Percentiles rank a stretch among this genome's conserved stretches.
Evolutionary conservation across 2,888 invertebrate genomes (phyloP).

Genomic region (Melieria omissa): DNA sequence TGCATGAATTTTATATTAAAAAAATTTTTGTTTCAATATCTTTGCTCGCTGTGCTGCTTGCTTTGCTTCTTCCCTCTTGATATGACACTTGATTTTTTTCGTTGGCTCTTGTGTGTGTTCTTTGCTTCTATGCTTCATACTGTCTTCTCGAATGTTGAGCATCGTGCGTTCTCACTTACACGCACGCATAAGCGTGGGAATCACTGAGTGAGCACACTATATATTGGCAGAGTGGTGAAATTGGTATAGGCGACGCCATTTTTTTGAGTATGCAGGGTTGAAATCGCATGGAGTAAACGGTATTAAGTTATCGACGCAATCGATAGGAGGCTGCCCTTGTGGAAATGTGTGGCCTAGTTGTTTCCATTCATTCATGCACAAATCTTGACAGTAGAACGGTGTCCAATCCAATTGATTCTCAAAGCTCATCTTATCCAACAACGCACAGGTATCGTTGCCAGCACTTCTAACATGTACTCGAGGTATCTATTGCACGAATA

Average conservation of each 20-base stretch:
- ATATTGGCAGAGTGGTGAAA: constrained; percentile 13
- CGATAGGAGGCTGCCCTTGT: too few species aligned
- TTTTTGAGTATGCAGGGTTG: constrained; percentile 15
- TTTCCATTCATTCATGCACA: too few species aligned
- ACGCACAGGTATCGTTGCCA: too few species aligned
- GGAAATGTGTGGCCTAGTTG: too few species aligned
- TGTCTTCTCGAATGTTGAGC: not conserved
- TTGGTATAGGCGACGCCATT: constrained; percentile 8
- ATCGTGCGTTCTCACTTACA: not conserved
- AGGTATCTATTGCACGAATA: too few species aligned
- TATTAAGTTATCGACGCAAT: too few species aligned
- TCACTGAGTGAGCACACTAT: not conserved
- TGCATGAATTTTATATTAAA: constrained; percentile 11
- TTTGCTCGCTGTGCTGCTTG: constrained; percentile 21
- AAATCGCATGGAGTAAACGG: too few species aligned
- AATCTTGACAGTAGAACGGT: too few species aligned
- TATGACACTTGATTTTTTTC: constrained; percentile 32
- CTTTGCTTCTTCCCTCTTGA: constrained; percentile 26
- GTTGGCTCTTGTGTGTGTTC: constrained; percentile 25
- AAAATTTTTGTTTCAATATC: constrained; percentile 18
- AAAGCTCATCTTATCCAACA: too few species aligned
- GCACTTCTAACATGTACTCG: too few species aligned
- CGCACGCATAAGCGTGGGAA: not conserved
- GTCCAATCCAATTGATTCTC: too few species aligned
- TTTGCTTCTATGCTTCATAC: constrained; percentile 1